Evolutionary conservation across 2,888 invertebrate species (phyloP), one percentile per base, ranked within the genome.

Genomic region (Ichneumoninae sp.): DNA sequence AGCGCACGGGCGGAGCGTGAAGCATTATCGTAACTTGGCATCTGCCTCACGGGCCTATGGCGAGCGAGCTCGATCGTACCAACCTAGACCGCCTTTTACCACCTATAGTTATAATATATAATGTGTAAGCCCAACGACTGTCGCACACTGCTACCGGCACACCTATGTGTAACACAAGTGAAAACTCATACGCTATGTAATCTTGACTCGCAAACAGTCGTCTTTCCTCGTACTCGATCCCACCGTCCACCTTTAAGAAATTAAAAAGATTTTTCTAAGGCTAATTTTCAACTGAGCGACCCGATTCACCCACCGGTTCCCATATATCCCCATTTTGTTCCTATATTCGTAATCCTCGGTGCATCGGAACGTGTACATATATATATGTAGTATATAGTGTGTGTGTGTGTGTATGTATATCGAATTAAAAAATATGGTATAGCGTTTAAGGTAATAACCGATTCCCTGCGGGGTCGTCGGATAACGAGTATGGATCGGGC

Each of bases 1-100:
- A 80, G 71, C 68, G 76, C 71, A 85, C 82, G 85, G 85, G 85
- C 85, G 85, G 85, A 82, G 85, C 85, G 82, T 77, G 76, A 82
- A 80, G 82, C 82, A 85, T 82, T 82, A 85, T 85, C 82, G 68
- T 82, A 33, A 81, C 82, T 85, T 85, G 63, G 71, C 79, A 82
- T 85, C 82, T 85, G 79, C 82, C 76, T 81, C 81, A 54, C 36
- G 81, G 79, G 85, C 84, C 84, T 85, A 85, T 85, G 71, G 84
- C 85, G 78, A 82, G 70, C 81, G 75, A 85, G 85, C 73, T 44
- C 74, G 60, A 44, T n/a, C 57, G 57, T 57, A 73, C 57, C n/a
- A 60, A 40, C 57, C 57, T 22, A 22, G 63, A n/a, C 36, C 74
- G 44, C 47, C 74, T 74, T 30, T 47, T 60, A 16, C 57, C 30